Evolutionary conservation across 2,113 vertebrate species (phyloP).

Genomic region (Dicrurus megarhynchus): DNA sequence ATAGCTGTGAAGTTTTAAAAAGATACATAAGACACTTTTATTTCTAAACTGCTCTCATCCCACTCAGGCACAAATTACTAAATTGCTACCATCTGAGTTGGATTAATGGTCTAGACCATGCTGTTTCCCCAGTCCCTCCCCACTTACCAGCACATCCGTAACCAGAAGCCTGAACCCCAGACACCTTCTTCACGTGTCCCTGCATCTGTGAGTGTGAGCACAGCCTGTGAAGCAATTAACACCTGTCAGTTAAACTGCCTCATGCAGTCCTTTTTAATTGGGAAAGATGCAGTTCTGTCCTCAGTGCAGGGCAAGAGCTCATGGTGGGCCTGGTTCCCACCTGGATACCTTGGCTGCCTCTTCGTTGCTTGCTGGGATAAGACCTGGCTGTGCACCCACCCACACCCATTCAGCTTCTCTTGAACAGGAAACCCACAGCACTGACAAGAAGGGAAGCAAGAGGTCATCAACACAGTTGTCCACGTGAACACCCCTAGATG

Average conservation of each 20-base stretch:
- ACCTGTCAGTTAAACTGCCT: neutral
- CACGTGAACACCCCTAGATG: rapidly evolving
- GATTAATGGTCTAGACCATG: rapidly evolving
- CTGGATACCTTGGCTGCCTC: neutral
- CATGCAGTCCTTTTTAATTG: neutral
- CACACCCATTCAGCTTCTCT: neutral
- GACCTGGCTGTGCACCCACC: neutral
- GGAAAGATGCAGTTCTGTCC: neutral
- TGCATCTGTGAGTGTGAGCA: neutral
- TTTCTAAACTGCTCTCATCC: too few relatives aligned
- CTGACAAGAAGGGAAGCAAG: neutral
- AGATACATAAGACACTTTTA: too few relatives aligned
- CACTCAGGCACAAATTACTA: neutral
- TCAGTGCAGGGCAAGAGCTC: neutral
- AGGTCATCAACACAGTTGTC: neutral
- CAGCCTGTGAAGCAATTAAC: neutral
- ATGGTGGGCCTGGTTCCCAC: rapidly evolving
- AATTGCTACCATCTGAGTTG: neutral
- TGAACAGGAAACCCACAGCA: neutral
- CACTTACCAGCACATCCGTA: neutral
- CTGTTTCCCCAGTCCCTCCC: neutral
- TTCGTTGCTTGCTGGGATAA: neutral
- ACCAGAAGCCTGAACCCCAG: neutral
- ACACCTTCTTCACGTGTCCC: rapidly evolving
- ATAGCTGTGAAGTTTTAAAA: neutral